Conservation (phyloP, 2,797 vertebrate species). For the Pseudochromis fuscus region DNA sequence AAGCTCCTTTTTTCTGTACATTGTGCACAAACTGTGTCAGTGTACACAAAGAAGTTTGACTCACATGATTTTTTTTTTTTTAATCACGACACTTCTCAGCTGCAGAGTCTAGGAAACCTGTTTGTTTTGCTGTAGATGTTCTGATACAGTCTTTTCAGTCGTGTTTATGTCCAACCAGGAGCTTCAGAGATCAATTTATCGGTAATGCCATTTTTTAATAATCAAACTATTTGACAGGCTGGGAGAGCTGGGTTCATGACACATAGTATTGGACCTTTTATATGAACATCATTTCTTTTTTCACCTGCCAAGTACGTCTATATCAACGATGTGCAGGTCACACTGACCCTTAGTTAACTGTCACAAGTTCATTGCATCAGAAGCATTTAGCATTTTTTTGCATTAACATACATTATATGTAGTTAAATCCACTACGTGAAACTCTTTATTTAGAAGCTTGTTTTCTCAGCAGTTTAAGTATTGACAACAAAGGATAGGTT, state of each 20-base stretch:
- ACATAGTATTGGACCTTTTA: slow-evolving; percentile 12
- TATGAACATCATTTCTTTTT: background rate
- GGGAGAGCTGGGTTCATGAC: background rate
- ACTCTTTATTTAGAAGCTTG: slow-evolving; percentile 5
- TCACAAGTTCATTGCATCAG: background rate
- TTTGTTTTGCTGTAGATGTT: slow-evolving; percentile 1
- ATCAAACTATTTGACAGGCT: background rate
- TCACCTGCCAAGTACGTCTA: background rate
- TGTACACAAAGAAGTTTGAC: background rate
- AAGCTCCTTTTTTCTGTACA: background rate
- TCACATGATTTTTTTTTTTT: slow-evolving; percentile 4
- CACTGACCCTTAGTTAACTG: background rate
- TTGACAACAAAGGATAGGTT: slow-evolving; percentile 37
- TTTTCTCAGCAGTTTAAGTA: slow-evolving; percentile 20
- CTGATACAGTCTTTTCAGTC: slow-evolving; percentile 8
- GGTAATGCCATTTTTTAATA: slow-evolving; percentile 17
- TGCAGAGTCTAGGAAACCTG: slow-evolving; percentile 11
- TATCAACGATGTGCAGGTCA: background rate
- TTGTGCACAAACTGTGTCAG: background rate
- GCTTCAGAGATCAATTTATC: slow-evolving; percentile 7
- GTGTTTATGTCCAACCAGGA: slow-evolving; percentile 11
- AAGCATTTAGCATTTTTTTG: background rate
- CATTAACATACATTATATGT: slow-evolving; percentile 11
- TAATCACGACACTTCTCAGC: slow-evolving; percentile 1
- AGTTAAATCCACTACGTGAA: background rate